phyloP scores from a whole-genome alignment of 2,888 invertebrate species.

The Nasonia oneida region DNA sequence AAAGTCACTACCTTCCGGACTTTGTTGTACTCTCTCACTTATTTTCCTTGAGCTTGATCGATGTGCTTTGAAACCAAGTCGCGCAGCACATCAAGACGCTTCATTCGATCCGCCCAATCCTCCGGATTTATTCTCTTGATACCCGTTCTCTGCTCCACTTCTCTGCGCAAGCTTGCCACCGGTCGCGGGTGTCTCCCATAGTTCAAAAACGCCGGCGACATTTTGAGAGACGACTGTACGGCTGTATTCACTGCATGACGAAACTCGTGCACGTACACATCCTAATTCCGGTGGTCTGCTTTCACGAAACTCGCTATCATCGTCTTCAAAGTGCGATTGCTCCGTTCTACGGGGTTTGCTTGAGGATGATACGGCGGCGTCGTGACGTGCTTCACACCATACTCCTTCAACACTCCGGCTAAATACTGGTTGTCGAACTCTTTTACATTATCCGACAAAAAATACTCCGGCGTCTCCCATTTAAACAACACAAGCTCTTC shows the following conservation, averaged over 20 bases:
- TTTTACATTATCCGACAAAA: too few relatives aligned
- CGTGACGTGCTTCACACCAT: neutral
- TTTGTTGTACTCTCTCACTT: neutral
- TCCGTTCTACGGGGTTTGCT: neutral
- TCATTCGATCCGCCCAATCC: conserved; percentile 32
- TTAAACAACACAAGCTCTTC: neutral
- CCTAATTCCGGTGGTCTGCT: conserved; percentile 17
- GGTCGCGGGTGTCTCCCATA: conserved; percentile 1
- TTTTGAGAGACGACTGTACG: neutral
- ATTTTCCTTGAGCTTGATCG: neutral
- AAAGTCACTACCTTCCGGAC: neutral
- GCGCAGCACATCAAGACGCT: conserved; percentile 21
- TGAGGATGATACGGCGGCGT: neutral
- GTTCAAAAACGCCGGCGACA: neutral
- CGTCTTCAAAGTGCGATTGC: neutral
- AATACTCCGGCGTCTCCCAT: neutral
- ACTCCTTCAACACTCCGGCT: neutral
- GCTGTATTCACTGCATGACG: conserved; percentile 33
- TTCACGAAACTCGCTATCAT: too few relatives aligned
- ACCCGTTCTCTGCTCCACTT: neutral
- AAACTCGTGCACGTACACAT: conserved; percentile 13
- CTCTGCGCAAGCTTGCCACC: conserved; percentile 7
- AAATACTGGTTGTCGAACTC: too few relatives aligned
- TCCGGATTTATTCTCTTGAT: neutral
- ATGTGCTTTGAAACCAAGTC: conserved; percentile 24